A percentile compares a stretch with the other conserved stretches of the same genome.
These are phyloP conservation scores for Turritopsis dohrnii DNA, from an alignment of 30 jellyfish, hydroid and myxozoan species.

Conservation along the genomic window DNA sequence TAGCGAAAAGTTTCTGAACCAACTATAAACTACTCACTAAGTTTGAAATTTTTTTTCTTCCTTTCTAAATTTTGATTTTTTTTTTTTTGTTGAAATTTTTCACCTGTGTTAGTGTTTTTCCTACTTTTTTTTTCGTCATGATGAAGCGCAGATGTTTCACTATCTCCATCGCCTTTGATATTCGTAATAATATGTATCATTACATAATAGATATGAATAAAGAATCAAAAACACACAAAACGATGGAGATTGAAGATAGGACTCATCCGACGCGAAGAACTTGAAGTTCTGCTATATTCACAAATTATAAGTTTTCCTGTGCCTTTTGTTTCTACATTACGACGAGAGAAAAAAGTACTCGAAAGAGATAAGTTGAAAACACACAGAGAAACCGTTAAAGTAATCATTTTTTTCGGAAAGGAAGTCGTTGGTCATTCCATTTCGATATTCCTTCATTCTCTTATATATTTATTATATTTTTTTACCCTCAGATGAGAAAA, in stretches of 20 bases:
- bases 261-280: not conserved
- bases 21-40: not conserved
- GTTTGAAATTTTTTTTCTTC: not conserved
- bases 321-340: not conserved
- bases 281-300: not conserved
- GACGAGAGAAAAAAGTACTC: not conserved
- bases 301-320: not conserved
- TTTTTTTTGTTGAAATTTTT: not conserved
- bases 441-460: not conserved
- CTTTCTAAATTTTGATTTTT: not conserved
- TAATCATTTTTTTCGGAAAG: too few species aligned
- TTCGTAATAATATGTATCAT: not conserved
- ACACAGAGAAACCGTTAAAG: not conserved
- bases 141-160: not conserved
- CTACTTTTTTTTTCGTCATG: not conserved
- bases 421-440: too few species aligned
- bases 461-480: too few species aligned
- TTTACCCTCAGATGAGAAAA: too few species aligned
- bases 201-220: too few species aligned
- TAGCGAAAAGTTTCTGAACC: not conserved
- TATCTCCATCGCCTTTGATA: not conserved
- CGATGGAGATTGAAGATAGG: not conserved
- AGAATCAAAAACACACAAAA: not conserved
- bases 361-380: not conserved
- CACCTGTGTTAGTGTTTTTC: constrained; percentile 10